Evolutionary conservation across 2,797 vertebrate species (phyloP).

Genomic region (Ctenopoma kingsleyae): DNA sequence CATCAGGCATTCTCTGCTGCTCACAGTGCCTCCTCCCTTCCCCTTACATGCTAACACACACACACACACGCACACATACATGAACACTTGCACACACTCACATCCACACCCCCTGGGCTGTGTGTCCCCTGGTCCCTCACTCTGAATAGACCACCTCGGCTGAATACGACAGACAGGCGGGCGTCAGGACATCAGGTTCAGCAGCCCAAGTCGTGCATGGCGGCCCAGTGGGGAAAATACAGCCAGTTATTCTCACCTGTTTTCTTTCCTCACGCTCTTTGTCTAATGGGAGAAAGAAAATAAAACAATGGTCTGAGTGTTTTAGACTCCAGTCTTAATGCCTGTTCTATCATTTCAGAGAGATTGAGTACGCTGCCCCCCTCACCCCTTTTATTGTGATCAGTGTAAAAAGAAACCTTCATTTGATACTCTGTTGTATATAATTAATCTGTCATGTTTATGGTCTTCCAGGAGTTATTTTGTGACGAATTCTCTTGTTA

Average conservation of each 20-base stretch:
- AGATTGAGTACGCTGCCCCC: constrained; percentile 23
- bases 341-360: constrained; percentile 35
- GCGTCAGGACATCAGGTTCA: constrained; percentile 84
- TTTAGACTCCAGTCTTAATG: constrained; percentile 49
- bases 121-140: constrained; percentile 77
- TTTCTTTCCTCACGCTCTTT: constrained; percentile 68
- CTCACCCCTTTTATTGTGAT: constrained; percentile 28
- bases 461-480: not conserved
- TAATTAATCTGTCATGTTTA: not conserved
- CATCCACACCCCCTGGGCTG: constrained; percentile 68
- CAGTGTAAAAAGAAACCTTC: constrained; percentile 16
- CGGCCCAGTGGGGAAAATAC: constrained; percentile 62
- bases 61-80: constrained; percentile 42
- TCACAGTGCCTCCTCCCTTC: constrained; percentile 69
- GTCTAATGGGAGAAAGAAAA: constrained; percentile 59
- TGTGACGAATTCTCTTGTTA: not conserved
- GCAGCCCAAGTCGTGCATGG: constrained; percentile 61
- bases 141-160: constrained; percentile 84
- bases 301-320: constrained; percentile 69
- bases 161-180: constrained; percentile 84
- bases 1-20: constrained; percentile 80
- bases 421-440: constrained; percentile 14
- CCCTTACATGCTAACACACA: constrained; percentile 66
- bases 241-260: constrained; percentile 82
- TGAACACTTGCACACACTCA: constrained; percentile 26